Percentiles rank a stretch among this genome's conserved stretches.
Conservation (phyloP, 2,888 invertebrate genomes). For the Drosophila mayaguana region DNA sequence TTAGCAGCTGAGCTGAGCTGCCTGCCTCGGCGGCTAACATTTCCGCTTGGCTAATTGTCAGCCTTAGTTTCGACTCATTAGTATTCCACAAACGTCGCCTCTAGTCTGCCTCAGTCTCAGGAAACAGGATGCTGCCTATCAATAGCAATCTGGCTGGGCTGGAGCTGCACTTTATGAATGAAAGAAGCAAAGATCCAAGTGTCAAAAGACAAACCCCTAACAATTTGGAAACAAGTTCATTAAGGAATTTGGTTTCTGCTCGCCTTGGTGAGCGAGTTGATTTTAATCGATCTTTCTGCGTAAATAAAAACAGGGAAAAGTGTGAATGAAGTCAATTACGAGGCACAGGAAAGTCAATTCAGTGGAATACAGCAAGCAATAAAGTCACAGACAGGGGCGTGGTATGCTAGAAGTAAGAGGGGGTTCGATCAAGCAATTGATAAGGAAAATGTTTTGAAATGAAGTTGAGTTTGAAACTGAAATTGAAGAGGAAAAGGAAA, state of each 20-base stretch:
- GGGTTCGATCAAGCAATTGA: neutral
- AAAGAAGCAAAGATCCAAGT: conserved; percentile 33
- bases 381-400: conserved; percentile 28
- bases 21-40: conserved; percentile 23
- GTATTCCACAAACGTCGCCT: conserved; percentile 49
- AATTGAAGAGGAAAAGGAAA: neutral
- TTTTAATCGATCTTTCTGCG: conserved; percentile 69
- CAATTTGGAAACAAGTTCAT: conserved; percentile 71
- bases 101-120: conserved; percentile 48
- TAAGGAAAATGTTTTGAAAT: too few relatives aligned
- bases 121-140: conserved; percentile 80
- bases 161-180: conserved; percentile 56
- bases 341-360: conserved; percentile 46
- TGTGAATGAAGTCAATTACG: conserved; percentile 74
- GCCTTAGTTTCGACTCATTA: conserved; percentile 52
- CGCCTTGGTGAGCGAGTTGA: conserved; percentile 48
- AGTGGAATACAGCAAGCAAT: conserved; percentile 43
- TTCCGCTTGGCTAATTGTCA: conserved; percentile 69
- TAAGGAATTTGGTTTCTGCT: conserved; percentile 51
- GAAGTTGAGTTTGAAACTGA: neutral
- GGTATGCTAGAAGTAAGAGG: neutral
- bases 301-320: conserved; percentile 55
- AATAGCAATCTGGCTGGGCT: conserved; percentile 54
- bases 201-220: conserved; percentile 36
- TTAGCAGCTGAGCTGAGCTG: conserved; percentile 4